Evolutionary conservation across 2,113 vertebrate genomes (phyloP).

Genomic region (Lepus americanus): DNA sequence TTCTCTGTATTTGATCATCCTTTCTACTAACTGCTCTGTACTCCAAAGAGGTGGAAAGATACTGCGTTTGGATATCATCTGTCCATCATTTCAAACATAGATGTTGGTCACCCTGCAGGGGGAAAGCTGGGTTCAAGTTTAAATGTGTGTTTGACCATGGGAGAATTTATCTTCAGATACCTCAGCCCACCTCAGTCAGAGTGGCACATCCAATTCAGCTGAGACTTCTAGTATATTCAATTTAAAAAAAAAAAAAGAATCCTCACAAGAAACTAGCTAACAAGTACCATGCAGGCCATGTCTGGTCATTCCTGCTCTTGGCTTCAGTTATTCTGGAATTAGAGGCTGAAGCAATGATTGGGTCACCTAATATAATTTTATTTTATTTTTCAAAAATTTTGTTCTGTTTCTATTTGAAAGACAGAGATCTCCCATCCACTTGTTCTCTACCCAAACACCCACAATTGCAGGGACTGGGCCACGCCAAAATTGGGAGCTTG

Average conservation of each 20-base stretch:
- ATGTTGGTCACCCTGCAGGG: conserved; percentile 26
- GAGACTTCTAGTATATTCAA: not conserved
- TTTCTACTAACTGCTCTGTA: not conserved
- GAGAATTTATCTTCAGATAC: conserved; percentile 10
- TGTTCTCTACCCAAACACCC: too few species aligned
- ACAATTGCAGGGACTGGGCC: too few species aligned
- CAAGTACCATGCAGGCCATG: not conserved
- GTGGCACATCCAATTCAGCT: not conserved
- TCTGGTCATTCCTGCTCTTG: not conserved
- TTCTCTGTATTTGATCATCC: not conserved
- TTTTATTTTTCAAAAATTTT: not conserved
- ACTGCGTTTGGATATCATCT: conserved; percentile 24
- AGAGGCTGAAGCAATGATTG: not conserved
- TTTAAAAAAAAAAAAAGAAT: not conserved
- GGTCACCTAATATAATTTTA: not conserved
- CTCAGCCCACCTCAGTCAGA: not conserved
- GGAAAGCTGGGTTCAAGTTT: not conserved
- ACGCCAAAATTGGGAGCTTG: too few species aligned
- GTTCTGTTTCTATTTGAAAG: too few species aligned
- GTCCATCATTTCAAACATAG: conserved; percentile 33
- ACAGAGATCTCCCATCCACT: too few species aligned
- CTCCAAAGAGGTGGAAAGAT: not conserved
- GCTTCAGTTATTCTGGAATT: conserved; percentile 42
- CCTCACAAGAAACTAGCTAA: not conserved
- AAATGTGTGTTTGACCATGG: not conserved